Evolutionary conservation across 1,140 invertebrate genomes (phyloP), one percentile per base, ranked within the genome.

Genomic region (Pectinophora gossypiella): DNA sequence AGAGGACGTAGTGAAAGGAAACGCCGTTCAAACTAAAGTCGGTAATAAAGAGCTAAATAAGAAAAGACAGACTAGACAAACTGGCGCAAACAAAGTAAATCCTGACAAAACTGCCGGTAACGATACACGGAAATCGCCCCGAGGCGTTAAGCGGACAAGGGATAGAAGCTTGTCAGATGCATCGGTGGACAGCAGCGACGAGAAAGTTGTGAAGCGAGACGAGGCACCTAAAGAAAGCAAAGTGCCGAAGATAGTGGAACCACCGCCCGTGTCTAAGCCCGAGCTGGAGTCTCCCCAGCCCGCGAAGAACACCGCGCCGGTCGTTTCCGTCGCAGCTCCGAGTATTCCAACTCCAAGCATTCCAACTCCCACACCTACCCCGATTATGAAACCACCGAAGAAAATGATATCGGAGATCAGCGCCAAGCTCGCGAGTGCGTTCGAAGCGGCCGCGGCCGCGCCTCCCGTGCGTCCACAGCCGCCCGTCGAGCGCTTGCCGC

Each of bases 1-100:
- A 58, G 96, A 97, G 53, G 95, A 97, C 65, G 94, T 96, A 1
- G 91, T 95, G 0, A 91, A 94, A 57, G 92, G 93, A 56, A 72
- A 90, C 0, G 61, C 72, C 7, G 64, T 83, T 1, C 69, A 75
- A 49, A 55, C 51, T 21, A 76, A 68, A 56, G 56, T 36, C 32
- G 62, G 42, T 20, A 6, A 48, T 23, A 84, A 80, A 68, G 82
- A 86, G 48, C 46, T 58, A 3, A 77, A 73, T 15, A 76, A 88
- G 18, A 85, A 69, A 47, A 82, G 60, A 63, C 70, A 72, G 6
- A 75, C 79, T 0, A 72, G 85, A 48, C 83, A 88, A 56, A 65
- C 68, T 0, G 71, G 58, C 15, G 51, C 48, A 0, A 89, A 87
- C 59, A 58, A 55, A 18, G 65, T 53, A 43, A 54, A 61, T 42